Base-by-base conservation (phyloP, 2,797 vertebrate species). In the Karalla daura region DNA sequence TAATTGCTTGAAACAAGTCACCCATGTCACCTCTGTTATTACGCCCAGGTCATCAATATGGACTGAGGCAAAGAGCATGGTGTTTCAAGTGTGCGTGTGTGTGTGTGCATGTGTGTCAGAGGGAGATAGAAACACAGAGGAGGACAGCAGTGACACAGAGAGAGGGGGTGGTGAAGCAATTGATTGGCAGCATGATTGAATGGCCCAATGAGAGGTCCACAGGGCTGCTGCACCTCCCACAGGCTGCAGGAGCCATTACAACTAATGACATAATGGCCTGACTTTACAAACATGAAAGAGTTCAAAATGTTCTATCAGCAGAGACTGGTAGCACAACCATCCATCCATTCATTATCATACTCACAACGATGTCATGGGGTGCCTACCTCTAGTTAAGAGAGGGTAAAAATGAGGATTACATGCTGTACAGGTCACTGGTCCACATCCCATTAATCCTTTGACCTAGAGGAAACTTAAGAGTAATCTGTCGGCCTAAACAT, bases 1-100 rank as follows among this genome's bases (percentile, higher is more conserved):
- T 79, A 86, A 86, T 73, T 80, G 67, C 59, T 72, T 44, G 46
- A 65, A 60, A 64, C 56, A 66, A 79, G 58, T 73, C 80, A 82
- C 62, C 64, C 69, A 51, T 72, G 75, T 81, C 76, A 70, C 55
- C 61, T 75, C 45, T 68, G 67, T 76, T 75, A 70, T 74, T 75
- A 76, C 9, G n/a, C 32, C 24, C 13, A 15, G 44, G 65, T 74
- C 67, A 73, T 88, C 84, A 74, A 71, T 79, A 77, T 61, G 25
- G 67, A 75, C 59, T 32, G 36, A 79, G 50, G 69, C 23, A 43
- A 58, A 63, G 6, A 18, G 58, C 36, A 40, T 21, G 1, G 18
- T 20, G 35, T 14, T 43, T 3, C 21, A 1, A 51, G 36, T 54
- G 23, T 40, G 23, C 36, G 23, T 59, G 27, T 51, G 53, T 25